phyloP scores from a whole-genome alignment of 2,113 vertebrate species.

The Glaucomys volans region DNA sequence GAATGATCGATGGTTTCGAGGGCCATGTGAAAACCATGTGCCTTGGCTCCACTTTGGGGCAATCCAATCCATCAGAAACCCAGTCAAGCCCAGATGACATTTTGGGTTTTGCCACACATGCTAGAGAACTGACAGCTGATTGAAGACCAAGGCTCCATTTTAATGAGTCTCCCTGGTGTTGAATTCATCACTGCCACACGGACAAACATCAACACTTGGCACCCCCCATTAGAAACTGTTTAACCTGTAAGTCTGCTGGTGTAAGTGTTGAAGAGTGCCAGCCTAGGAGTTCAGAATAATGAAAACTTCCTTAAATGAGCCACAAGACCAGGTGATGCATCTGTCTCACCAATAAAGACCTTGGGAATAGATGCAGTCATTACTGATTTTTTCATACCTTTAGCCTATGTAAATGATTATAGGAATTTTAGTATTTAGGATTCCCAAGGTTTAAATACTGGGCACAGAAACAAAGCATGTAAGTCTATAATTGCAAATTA shows the following conservation, averaged over 20 bases:
- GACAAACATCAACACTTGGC: constrained; percentile 65
- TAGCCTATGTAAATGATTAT: not conserved
- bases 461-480: not conserved
- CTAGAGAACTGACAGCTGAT: constrained; percentile 72
- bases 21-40: not conserved
- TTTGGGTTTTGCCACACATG: constrained; percentile 59
- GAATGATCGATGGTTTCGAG: not conserved
- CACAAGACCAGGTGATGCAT: not conserved
- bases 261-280: not conserved
- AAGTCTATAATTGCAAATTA: not conserved
- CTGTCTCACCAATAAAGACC: not conserved
- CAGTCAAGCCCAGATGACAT: constrained; percentile 43
- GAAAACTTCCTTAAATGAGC: constrained; percentile 36
- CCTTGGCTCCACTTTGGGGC: constrained; percentile 33
- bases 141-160: constrained; percentile 23
- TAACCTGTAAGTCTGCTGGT: constrained; percentile 41
- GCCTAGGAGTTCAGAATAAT: not conserved
- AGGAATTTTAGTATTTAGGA: not conserved
- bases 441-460: not conserved
- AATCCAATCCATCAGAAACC: constrained; percentile 74
- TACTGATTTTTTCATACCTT: not conserved
- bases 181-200: constrained; percentile 66
- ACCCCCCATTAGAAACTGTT: constrained; percentile 52
- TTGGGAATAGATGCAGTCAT: not conserved
- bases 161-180: constrained; percentile 63